These are phyloP conservation scores for Troides aeacus DNA, from an alignment of 2,888 invertebrate species.

Conservation along the genomic window DNA sequence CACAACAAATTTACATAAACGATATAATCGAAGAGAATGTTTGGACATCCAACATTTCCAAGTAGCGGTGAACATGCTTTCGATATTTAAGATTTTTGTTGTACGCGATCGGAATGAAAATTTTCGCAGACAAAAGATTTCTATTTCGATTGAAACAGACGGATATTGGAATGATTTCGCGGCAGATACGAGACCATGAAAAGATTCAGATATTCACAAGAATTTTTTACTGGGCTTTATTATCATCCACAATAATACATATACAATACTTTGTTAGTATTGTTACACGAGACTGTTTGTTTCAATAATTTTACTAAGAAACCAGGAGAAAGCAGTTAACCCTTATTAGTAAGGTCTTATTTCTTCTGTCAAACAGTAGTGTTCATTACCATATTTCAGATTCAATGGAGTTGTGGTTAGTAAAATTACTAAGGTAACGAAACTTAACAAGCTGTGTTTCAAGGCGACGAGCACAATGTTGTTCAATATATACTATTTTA, in stretches of 20 bases:
- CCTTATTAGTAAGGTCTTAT: too few species aligned
- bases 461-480: too few species aligned
- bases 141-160: constrained; percentile 15
- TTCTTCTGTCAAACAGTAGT: too few species aligned
- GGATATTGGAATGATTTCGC: constrained; percentile 21
- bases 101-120: constrained; percentile 18
- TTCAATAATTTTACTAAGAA: background rate
- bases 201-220: background rate
- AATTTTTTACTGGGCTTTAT: background rate
- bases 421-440: too few species aligned
- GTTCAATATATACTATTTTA: too few species aligned
- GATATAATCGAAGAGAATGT: background rate
- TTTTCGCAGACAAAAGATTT: constrained; percentile 20
- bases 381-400: too few species aligned
- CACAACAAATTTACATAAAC: background rate
- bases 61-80: background rate
- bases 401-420: too few species aligned
- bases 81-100: constrained; percentile 12
- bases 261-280: background rate
- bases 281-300: background rate
- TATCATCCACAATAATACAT: background rate
- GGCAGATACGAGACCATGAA: background rate
- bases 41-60: background rate
- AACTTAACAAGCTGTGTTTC: too few species aligned
- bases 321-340: too few species aligned